These are phyloP conservation scores for Ochlodes sylvanus DNA, from an alignment of 2,888 invertebrate genomes.

Conservation along the genomic window DNA sequence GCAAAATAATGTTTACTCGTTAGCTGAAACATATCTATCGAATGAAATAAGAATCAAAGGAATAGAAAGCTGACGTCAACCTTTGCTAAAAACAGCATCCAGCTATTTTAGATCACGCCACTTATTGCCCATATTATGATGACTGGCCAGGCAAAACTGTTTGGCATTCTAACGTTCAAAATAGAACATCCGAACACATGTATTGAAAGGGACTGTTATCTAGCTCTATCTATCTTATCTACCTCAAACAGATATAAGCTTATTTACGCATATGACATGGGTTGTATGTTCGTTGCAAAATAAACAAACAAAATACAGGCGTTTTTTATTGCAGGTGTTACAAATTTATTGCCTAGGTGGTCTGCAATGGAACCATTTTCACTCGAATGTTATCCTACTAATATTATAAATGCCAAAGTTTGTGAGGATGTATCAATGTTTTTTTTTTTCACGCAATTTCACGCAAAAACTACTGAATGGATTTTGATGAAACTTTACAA, in stretches of 20 bases:
- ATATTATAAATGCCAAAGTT: too few species aligned
- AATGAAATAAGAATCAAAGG: conserved; percentile 14
- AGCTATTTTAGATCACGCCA: conserved; percentile 68
- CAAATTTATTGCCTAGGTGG: too few species aligned
- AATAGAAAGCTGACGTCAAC: conserved; percentile 63
- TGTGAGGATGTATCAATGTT: too few species aligned
- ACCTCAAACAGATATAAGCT: neutral
- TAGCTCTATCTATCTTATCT: neutral
- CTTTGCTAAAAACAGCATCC: conserved; percentile 66
- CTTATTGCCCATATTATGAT: conserved; percentile 57
- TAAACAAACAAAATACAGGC: too few species aligned
- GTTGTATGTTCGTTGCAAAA: too few species aligned
- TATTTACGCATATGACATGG: neutral
- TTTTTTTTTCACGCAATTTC: too few species aligned
- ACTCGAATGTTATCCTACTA: too few species aligned
- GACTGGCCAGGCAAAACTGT: conserved; percentile 69
- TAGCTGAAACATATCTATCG: conserved; percentile 12
- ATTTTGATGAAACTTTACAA: too few species aligned
- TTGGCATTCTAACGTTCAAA: conserved; percentile 58
- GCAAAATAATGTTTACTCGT: neutral
- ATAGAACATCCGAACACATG: conserved; percentile 44
- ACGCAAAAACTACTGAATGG: too few species aligned
- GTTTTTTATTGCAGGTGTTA: too few species aligned
- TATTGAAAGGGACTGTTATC: neutral
- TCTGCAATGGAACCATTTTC: too few species aligned